Evolutionary conservation across 2,888 invertebrate species (phyloP), one percentile per base, ranked within the genome.

Genomic region (Priocnemis perturbator): DNA sequence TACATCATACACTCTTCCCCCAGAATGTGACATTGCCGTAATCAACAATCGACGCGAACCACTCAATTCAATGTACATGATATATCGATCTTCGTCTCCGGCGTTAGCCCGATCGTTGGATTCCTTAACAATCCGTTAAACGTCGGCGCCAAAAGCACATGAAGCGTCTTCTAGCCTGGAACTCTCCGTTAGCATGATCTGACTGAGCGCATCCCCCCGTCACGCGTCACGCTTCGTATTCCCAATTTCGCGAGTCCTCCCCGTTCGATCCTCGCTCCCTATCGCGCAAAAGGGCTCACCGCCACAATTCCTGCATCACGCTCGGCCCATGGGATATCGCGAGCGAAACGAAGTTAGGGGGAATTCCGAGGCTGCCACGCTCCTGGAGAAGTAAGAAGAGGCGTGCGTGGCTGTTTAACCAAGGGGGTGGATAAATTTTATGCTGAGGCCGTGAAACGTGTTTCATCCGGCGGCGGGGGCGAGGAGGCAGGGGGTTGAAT

Each of bases 361-460:
- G 69, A 74, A 81, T 74, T 65, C 73, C 69, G 57, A 64, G 65
- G 69, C 65, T 58, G 68, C 61, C 69, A n/a, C 50, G 50, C 50
- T 14, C 17, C 50, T 14, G 15, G 50, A 72, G 73, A 79, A 77
- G 79, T 78, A 83, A 83, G 81, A 79, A 84, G 83, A 83, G 85
- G 82, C 82, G 83, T 83, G 83, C 83, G 83, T 83, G 83, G 80
- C 81, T 85, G 85, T 84, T 87, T 86, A 88, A 87, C 84, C 85
- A 83, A 84, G 83, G 84, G 86, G 86, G 73, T 84, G 87, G 83
- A 84, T 86, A 84, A 86, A 85, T 85, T 86, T 86, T 84, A 83
- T 85, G 86, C 85, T 83, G 91, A 92, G 92, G 91, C 92, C 91
- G 91, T 91, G 91, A 91, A 91, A 91, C 91, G 92, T 91, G 91